Evolutionary conservation across 2,888 invertebrate genomes (phyloP).

Genomic region (Harpalus rubripes): DNA sequence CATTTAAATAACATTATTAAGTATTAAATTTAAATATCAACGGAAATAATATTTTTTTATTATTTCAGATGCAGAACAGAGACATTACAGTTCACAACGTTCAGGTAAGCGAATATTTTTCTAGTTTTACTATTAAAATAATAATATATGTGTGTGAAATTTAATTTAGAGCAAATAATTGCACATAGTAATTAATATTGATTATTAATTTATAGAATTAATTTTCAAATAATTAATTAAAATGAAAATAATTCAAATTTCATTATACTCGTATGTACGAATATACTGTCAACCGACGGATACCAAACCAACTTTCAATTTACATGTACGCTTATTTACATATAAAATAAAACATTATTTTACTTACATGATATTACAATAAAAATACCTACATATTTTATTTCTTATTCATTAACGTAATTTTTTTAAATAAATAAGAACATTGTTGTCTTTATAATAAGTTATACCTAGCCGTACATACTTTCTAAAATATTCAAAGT

Average conservation of each 20-base stretch:
- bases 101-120: not conserved
- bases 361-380: no score
- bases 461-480: no score
- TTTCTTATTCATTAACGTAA: no score
- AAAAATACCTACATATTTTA: no score
- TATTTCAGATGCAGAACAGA: not conserved
- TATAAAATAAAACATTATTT: not conserved
- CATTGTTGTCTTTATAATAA: no score
- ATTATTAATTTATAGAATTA: conserved; percentile 50
- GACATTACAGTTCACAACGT: not conserved
- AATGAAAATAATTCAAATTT: conserved; percentile 37
- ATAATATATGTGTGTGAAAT: conserved; percentile 13
- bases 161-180: conserved; percentile 20
- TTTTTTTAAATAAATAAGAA: no score
- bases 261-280: not conserved
- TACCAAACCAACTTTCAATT: not conserved
- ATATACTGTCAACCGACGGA: not conserved
- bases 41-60: not conserved
- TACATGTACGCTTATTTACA: not conserved
- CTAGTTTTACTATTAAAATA: conserved; percentile 2
- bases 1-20: no score
- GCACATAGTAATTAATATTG: conserved; percentile 19
- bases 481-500: no score
- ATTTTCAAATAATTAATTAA: conserved; percentile 17
- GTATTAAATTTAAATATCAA: no score